Evolutionary conservation across 2,888 invertebrate genomes (phyloP).

Genomic region (Sussaba pulchella): DNA sequence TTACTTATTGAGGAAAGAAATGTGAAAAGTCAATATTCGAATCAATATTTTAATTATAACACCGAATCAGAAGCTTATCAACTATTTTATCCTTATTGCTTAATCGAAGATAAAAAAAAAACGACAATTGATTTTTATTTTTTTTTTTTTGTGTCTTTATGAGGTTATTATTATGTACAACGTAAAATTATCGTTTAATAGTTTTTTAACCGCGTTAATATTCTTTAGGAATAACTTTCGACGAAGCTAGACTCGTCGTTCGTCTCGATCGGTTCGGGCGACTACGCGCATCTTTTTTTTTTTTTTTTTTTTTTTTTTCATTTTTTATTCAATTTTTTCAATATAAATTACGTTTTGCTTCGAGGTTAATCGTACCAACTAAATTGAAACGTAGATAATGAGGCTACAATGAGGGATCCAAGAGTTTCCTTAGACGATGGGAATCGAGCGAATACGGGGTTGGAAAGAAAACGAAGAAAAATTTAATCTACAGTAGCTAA

Average conservation of each 20-base stretch:
- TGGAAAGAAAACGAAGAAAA: neutral
- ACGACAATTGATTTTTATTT: neutral
- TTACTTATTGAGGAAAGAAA: neutral
- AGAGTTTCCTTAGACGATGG: neutral
- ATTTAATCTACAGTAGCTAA: conserved; percentile 21
- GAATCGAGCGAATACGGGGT: neutral
- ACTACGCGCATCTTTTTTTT: neutral
- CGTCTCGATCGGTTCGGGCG: neutral
- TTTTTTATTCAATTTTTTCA: too few species aligned
- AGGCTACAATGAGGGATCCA: neutral
- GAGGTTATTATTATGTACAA: conserved; percentile 52
- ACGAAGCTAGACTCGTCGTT: neutral
- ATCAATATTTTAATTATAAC: too few species aligned
- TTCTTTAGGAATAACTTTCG: conserved; percentile 2
- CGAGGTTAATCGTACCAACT: conserved; percentile 6
- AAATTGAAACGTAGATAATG: neutral
- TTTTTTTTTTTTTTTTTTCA: too few species aligned
- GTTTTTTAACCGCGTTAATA: neutral
- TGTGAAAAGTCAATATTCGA: too few species aligned
- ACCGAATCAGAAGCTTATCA: too few species aligned
- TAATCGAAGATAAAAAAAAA: neutral
- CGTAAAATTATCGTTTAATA: conserved; percentile 37
- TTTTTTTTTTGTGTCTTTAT: conserved; percentile 8
- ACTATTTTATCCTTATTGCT: too few species aligned
- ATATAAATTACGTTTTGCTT: conserved; percentile 8